Evolutionary conservation across 64 coral and sea anemone species (phyloP), one percentile per base, ranked within the genome.

Genomic region (Hydrozoanthus tunicans): DNA sequence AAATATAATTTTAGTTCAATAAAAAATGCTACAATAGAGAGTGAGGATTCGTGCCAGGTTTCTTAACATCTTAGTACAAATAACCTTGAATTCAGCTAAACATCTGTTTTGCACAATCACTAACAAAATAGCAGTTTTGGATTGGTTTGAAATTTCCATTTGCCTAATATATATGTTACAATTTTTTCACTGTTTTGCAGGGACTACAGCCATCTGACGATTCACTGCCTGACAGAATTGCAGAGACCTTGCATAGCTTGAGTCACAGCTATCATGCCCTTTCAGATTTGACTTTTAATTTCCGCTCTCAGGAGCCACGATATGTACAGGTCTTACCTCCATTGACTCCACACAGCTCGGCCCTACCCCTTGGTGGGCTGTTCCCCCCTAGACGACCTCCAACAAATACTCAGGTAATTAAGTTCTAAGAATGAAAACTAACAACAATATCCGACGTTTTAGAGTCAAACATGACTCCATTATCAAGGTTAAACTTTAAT

Each of bases 221-320:
- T 73, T 93, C 81, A 59, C 79, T 99, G 6, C 97, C 97, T 51
- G 97, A 99, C 58, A 79, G 94, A 57, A 82, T 95, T 60, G 97
- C 97, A 53, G 97, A 99, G 81, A 89, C 97, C 55, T 79, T 99
- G 15, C 97, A 99, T 75, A 99, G 82, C 62, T 74, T 99, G 4
- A 99, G 97, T 25, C 97, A 99, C 90, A 94, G 94, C 26, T 99
- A 96, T 80, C 97, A 99, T 61, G 97, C 97, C 43, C 85, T 99
- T 51, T 99, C 97, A 80, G 97, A 99, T 63, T 62, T 99, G 17
- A 94, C 97, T 6, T 93, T 93, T 63, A 99, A 94, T 77, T 92
- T 99, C 73, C 89, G 89, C 27, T 91, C 83, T 3, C 90, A 92
- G 79, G 97, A 99, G 57, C 91, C 97, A 9, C 85, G 97, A 12